phyloP scores from a whole-genome alignment of 2,113 vertebrate genomes.

The Andinoacara biseriatus region DNA sequence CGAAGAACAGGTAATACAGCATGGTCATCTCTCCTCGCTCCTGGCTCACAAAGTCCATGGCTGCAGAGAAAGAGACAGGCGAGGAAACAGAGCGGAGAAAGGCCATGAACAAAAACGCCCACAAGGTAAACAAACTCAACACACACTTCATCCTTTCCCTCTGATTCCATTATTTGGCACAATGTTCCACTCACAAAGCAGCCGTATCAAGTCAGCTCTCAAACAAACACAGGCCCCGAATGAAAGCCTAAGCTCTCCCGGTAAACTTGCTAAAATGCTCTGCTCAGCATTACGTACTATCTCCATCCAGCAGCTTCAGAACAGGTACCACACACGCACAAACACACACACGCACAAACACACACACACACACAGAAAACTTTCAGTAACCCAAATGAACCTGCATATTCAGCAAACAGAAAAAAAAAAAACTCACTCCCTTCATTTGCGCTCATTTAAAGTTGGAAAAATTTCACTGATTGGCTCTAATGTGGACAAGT shows the following conservation, averaged over 20 bases:
- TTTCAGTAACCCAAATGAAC: conserved; percentile 21
- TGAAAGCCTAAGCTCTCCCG: conserved; percentile 51
- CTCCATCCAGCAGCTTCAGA: conserved; percentile 62
- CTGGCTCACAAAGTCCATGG: conserved; percentile 89
- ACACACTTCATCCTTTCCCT: conserved; percentile 16
- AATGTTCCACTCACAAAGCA: conserved; percentile 41
- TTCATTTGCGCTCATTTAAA: conserved; percentile 21
- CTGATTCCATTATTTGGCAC: conserved; percentile 55
- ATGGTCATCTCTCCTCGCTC: conserved; percentile 91
- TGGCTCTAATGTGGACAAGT: neutral
- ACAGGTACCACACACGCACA: conserved; percentile 47
- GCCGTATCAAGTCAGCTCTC: conserved; percentile 35
- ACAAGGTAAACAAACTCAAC: conserved; percentile 31
- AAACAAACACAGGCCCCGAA: conserved; percentile 33
- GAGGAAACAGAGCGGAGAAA: conserved; percentile 28
- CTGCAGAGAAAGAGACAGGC: conserved; percentile 68
- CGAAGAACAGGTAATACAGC: conserved; percentile 94
- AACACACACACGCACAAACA: conserved; percentile 6
- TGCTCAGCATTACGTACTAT: conserved; percentile 61
- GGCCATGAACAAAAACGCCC: conserved; percentile 19
- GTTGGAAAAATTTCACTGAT: neutral
- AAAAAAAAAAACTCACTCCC: conserved; percentile 9
- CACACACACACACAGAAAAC: neutral
- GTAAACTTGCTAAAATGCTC: conserved; percentile 61
- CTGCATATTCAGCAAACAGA: conserved; percentile 37